Base-by-base conservation (phyloP, 2,888 invertebrate species). In the Meganola albula region DNA sequence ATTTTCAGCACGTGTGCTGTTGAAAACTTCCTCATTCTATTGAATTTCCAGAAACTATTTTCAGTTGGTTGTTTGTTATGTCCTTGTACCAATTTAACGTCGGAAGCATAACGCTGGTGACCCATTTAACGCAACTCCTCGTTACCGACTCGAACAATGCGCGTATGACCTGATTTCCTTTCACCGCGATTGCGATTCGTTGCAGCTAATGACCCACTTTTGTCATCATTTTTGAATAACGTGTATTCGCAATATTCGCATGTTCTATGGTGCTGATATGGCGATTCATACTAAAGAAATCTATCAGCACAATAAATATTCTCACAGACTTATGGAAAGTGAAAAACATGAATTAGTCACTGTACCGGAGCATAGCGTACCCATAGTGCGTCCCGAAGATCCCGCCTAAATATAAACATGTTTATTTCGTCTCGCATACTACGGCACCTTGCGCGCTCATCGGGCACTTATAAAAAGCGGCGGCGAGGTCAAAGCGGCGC, bases 391-490 rank as follows among this genome's bases (percentile, higher is more conserved):
- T 64, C 60, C 51, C 55, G 42, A 57, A 53, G 55, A 67, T 69
- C 58, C 56, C 61, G 54, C 64, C 80, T 80, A 80, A 80, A 76
- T 82, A 77, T 82, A 82, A 76, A 74, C 65, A 58, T 59, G 58
- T 69, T 65, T 62, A 63, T 70, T 67, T 53, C 64, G 64, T 70
- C 66, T 72, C 74, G 58, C 66, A 66, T 61, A 68, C n/a, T n/a
- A n/a, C 63, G 76, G 62, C 69, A 75, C 74, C 73, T 80, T 75
- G 72, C 76, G 70, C 72, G 63, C 77, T 77, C 80, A 73, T 74
- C 75, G 74, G 75, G 57, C 74, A 74, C 78, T 79, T 84, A 84
- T 83, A 83, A 84, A 84, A 83, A 83, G 83, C 74, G 66, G 61
- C 73, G 55, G 58, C 74, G 83, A 85, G 85, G 83, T 82, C 83